phyloP scores from a whole-genome alignment of 2,888 invertebrate genomes.

The Tortricodes alternella region DNA sequence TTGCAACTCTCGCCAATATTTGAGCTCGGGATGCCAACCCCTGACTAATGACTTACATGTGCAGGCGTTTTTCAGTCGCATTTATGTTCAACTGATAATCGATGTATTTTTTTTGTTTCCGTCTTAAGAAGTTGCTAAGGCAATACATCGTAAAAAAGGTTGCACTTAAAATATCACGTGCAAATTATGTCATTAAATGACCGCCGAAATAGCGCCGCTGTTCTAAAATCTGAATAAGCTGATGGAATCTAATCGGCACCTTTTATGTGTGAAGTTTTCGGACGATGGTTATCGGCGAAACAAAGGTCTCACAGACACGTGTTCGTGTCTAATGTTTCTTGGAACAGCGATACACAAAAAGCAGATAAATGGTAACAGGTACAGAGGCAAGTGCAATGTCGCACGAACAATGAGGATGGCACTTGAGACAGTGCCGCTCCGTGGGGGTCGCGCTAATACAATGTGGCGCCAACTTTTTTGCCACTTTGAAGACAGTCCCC shows the following conservation, averaged over 20 bases:
- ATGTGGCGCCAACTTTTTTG: slow-evolving; percentile 76
- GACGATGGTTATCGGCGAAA: slow-evolving; percentile 48
- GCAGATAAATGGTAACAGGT: slow-evolving; percentile 51
- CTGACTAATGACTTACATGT: slow-evolving; percentile 79
- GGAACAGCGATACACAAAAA: slow-evolving; percentile 56
- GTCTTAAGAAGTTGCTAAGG: slow-evolving; percentile 32
- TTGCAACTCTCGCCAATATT: slow-evolving; percentile 75
- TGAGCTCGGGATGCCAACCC: slow-evolving; percentile 56
- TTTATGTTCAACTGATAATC: slow-evolving; percentile 46
- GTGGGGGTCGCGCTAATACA: slow-evolving; percentile 56
- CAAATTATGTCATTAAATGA: slow-evolving; percentile 28
- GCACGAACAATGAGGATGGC: slow-evolving; percentile 56
- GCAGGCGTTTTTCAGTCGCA: slow-evolving; percentile 53
- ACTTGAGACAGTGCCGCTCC: slow-evolving; percentile 59
- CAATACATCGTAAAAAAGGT: slow-evolving; percentile 17
- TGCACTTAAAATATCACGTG: slow-evolving; percentile 23
- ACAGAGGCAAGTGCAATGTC: slow-evolving; percentile 59
- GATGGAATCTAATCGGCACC: slow-evolving; percentile 39
- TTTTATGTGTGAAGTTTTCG: slow-evolving; percentile 44
- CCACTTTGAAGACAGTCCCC: slow-evolving; percentile 46
- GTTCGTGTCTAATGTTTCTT: slow-evolving; percentile 58
- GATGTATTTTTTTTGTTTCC: slow-evolving; percentile 40
- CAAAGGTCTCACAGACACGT: slow-evolving; percentile 52
- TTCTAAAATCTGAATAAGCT: slow-evolving; percentile 13
- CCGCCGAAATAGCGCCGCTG: slow-evolving; percentile 14